Evolutionary conservation across 1,140 invertebrate species (phyloP).

Genomic region (Geopemphigus sp.): DNA sequence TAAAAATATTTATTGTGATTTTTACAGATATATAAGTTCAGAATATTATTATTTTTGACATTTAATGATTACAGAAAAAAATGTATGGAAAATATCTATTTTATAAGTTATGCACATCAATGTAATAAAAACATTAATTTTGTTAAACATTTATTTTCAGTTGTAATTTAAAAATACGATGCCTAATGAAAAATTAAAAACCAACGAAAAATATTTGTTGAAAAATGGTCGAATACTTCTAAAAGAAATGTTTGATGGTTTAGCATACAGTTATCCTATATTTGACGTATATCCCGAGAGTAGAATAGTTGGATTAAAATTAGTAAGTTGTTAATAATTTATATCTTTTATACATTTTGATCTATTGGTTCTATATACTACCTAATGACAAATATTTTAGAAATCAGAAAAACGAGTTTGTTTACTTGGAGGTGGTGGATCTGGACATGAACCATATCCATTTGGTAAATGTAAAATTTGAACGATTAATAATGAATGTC

Average conservation of each 20-base stretch:
- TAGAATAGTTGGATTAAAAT: slow-evolving; percentile 20
- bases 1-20: too few relatives aligned
- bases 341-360: not conserved
- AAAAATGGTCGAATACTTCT: slow-evolving; percentile 36
- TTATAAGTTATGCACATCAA: too few relatives aligned
- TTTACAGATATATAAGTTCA: too few relatives aligned
- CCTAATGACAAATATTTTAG: slow-evolving; percentile 54
- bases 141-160: not conserved
- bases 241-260: slow-evolving; percentile 45
- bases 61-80: too few relatives aligned
- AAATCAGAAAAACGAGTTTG: slow-evolving; percentile 64
- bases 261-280: slow-evolving; percentile 29
- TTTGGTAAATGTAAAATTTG: slow-evolving; percentile 60
- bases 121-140: too few relatives aligned
- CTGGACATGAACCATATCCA: slow-evolving; percentile 81
- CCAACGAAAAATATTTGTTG: slow-evolving; percentile 27
- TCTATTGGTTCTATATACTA: not conserved
- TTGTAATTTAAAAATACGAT: not conserved
- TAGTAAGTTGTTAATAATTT: slow-evolving; percentile 1
- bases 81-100: too few relatives aligned
- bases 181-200: not conserved
- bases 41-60: too few relatives aligned
- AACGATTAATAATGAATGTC: not conserved
- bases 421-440: slow-evolving; percentile 77
- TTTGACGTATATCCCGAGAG: slow-evolving; percentile 39